Conservation (phyloP, 2,797 vertebrate genomes). For the Craterocephalus amniculus region DNA sequence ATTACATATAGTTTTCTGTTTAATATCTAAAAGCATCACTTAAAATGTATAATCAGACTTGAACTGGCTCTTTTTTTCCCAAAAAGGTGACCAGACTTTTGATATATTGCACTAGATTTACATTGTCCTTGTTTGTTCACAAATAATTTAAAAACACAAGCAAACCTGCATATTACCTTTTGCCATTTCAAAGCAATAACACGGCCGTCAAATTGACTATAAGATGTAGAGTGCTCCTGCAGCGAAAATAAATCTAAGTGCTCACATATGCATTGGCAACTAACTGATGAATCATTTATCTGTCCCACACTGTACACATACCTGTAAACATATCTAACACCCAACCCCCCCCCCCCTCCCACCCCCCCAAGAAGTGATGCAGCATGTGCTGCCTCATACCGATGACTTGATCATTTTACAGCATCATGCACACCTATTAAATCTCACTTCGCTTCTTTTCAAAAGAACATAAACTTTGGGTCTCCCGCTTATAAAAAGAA, state of each 20-base stretch:
- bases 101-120: background rate
- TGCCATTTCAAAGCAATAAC: slow-evolving; percentile 2
- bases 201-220: slow-evolving; percentile 1
- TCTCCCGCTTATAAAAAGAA: slow-evolving; percentile 43
- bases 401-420: slow-evolving; percentile 41
- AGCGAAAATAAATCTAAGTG: background rate
- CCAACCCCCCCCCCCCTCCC: background rate
- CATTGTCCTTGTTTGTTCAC: background rate
- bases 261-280: slow-evolving; percentile 1
- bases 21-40: too few species aligned
- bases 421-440: slow-evolving; percentile 45
- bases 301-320: background rate
- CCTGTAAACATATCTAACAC: background rate
- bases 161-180: background rate
- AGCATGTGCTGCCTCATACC: slow-evolving; percentile 5
- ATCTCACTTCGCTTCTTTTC: slow-evolving; percentile 51
- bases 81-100: too few species aligned
- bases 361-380: background rate
- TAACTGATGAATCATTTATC: slow-evolving; percentile 2
- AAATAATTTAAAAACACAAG: slow-evolving; percentile 14
- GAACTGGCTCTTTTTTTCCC: background rate
- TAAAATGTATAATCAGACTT: background rate
- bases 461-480: slow-evolving; percentile 53
- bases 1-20: background rate
- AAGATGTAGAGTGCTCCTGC: background rate